Evolutionary conservation across 2,888 invertebrate genomes (phyloP), one percentile per base, ranked within the genome.

Genomic region (Lepidonotus clava): DNA sequence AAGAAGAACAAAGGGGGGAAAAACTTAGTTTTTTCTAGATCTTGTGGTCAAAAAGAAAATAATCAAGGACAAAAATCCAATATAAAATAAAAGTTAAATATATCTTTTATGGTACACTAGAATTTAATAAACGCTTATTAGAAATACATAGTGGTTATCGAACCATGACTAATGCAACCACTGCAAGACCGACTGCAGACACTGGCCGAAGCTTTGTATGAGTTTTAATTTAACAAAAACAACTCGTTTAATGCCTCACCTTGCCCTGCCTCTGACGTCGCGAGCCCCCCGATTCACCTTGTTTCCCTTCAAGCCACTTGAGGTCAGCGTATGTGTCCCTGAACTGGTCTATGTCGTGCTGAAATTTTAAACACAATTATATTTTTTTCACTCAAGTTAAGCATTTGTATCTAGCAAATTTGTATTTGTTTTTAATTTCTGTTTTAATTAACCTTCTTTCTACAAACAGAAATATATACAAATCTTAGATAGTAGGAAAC

Each of bases 301-400:
- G 96, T 95, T 98, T 98, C 0, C 95, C 95, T 92, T 97, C 96
- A 91, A 98, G 96, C 94, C 96, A 98, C 91, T 97, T 97, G 71
- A 98, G 94, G 94, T 98, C 98, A 1, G 97, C 96, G 85, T 90
- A 92, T 83, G 90, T 90, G 83, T 94, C 94, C 32, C 90, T 91
- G 90, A 95, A 95, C 80, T 91, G 92, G 41, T 94, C 93, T 84
- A 92, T 87, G 87, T 95, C 94, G 90, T 93, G 92, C 93, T 93
- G 90, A 40, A 66, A 28, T 24, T 18, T 66, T 1, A 61, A 24
- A 61, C 6, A 6, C 24, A n/a, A 24, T 61, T 61, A 61, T 24
- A 24, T 6, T 66, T 24, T 24, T 24, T 2, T 4, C 6, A 2
- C 21, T n/a, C 53, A 53, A 5, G 53, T 53, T 53, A 8, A n/a